Conservation (phyloP, 2,113 vertebrate genomes). For the Colistium nudipinnis region DNA sequence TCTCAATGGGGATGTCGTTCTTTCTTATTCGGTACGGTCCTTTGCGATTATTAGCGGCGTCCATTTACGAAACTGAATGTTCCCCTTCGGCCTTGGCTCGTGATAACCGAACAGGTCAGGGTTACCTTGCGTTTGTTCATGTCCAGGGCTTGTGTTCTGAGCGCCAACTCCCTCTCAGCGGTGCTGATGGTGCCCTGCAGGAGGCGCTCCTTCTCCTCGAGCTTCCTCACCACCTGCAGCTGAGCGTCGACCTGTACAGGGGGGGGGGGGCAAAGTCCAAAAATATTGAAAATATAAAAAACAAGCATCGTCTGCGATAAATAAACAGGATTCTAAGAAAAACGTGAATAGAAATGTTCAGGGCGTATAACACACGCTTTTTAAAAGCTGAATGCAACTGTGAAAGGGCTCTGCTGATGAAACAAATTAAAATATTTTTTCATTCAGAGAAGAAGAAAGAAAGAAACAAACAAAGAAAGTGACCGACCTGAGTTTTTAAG, state of each 20-base stretch:
- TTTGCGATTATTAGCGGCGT: background rate
- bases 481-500: constrained; percentile 92
- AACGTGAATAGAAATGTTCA: background rate
- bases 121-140: constrained; percentile 97
- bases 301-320: background rate
- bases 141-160: constrained; percentile 93
- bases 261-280: background rate
- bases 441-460: too few relatives aligned
- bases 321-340: background rate
- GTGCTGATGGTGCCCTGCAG: constrained; percentile 95
- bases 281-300: background rate
- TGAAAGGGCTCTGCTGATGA: background rate
- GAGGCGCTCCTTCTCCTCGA: constrained; percentile 97
- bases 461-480: too few relatives aligned
- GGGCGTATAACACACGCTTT: background rate
- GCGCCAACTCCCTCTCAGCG: constrained; percentile 91
- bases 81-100: too few relatives aligned
- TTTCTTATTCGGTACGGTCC: background rate
- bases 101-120: rapidly evolving
- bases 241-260: constrained; percentile 92
- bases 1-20: background rate
- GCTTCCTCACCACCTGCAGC: constrained; percentile 93
- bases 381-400: background rate
- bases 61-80: too few relatives aligned
- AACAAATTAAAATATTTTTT: too few relatives aligned